These are phyloP conservation scores for Puntigrus tetrazona DNA, from an alignment of 2,113 vertebrate species.

Conservation along the genomic window DNA sequence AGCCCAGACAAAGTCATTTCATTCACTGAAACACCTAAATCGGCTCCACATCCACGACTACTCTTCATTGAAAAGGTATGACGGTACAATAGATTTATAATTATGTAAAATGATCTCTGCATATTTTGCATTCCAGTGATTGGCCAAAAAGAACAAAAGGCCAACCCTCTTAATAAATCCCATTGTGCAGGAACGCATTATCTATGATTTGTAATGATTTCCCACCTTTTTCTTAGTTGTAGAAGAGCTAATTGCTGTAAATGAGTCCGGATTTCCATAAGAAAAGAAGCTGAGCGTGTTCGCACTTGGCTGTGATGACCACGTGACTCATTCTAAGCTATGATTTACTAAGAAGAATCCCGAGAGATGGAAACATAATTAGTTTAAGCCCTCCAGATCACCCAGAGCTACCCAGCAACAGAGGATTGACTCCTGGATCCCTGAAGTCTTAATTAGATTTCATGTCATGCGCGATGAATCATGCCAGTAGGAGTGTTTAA, in stretches of 20 bases:
- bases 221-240: not conserved
- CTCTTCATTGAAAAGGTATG: not conserved
- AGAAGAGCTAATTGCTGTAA: constrained; percentile 15
- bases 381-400: constrained; percentile 1
- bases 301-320: not conserved
- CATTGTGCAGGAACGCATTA: not conserved
- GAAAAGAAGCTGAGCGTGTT: constrained; percentile 2
- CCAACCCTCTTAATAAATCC: not conserved
- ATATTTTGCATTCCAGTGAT: not conserved
- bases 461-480: not conserved
- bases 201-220: constrained; percentile 8
- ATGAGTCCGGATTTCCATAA: not conserved
- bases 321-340: not conserved
- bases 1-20: not conserved
- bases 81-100: not conserved
- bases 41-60: not conserved
- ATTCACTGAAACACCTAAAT: not conserved
- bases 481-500: constrained; percentile 10
- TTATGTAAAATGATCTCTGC: not conserved
- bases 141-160: constrained; percentile 11
- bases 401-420: constrained; percentile 29
- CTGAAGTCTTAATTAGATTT: constrained; percentile 34
- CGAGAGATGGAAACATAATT: constrained; percentile 31
- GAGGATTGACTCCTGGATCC: not conserved
- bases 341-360: constrained; percentile 11